Conservation (phyloP, 2,888 invertebrate genomes). For the Charanyca ferruginea region DNA sequence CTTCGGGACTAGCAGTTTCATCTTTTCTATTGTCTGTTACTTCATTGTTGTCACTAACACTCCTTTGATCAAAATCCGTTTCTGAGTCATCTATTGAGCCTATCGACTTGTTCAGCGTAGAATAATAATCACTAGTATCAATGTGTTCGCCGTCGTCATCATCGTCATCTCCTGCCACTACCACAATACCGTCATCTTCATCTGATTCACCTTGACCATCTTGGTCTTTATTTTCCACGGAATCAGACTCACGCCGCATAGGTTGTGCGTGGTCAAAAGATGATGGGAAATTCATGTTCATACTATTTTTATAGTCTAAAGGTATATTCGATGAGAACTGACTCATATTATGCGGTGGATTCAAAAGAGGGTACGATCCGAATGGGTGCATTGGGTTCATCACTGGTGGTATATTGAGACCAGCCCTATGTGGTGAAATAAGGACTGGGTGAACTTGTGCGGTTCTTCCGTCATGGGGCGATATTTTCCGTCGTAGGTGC, state of each 20-base stretch:
- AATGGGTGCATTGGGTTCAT: constrained; percentile 94
- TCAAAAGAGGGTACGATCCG: constrained; percentile 94
- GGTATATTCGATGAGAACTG: constrained; percentile 88
- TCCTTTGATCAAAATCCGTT: constrained; percentile 86
- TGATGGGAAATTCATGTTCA: constrained; percentile 81
- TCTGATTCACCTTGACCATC: constrained; percentile 93
- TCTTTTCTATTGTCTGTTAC: constrained; percentile 85
- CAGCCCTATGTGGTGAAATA: constrained; percentile 93
- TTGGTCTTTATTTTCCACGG: constrained; percentile 89
- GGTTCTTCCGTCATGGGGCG: constrained; percentile 97
- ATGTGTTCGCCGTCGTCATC: constrained; percentile 92
- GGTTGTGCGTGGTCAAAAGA: constrained; percentile 81
- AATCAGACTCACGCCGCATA: constrained; percentile 82
- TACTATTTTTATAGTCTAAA: constrained; percentile 88
- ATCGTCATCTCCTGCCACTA: constrained; percentile 95
- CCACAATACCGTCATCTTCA: constrained; percentile 94
- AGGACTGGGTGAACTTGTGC: constrained; percentile 96
- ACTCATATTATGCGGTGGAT: constrained; percentile 93
- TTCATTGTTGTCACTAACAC: constrained; percentile 85
- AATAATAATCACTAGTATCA: constrained; percentile 86
- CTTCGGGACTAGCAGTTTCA: constrained; percentile 88
- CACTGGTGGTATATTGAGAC: constrained; percentile 92
- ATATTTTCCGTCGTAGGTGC: constrained; percentile 97
- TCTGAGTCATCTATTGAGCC: constrained; percentile 86
- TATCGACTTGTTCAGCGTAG: constrained; percentile 82